Evolutionary conservation across 2,113 vertebrate genomes (phyloP), one percentile per base, ranked within the genome.

Genomic region (Gasterosteus nipponicus): DNA sequence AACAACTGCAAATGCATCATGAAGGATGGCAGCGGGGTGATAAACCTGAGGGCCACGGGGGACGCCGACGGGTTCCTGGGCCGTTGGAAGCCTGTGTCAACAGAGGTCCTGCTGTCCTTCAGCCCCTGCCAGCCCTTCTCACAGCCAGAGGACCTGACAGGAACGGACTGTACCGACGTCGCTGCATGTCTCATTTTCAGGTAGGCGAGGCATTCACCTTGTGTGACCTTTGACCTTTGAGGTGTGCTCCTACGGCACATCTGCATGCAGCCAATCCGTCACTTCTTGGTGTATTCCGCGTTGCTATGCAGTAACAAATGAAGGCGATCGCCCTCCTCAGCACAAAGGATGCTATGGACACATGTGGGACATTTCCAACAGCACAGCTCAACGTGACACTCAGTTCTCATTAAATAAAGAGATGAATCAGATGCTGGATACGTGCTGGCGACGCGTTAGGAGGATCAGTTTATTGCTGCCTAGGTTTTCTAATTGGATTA

Each of bases 1-100:
- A 94, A 89, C 76, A 86, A 57, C 81, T 95, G 94, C 73, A 93
- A 92, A 39, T 94, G 94, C 65, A 91, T 95, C 84, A 89, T 94
- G 94, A 88, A 90, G 84, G 93, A 94, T 2, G 93, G 94, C 7
- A 92, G 91, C 0, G 93, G 94, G 1, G 89, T 93, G 51, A 93
- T 94, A 3, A 91, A 89, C 73, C 85, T 95, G 87, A 84, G 82
- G 0, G 78, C 91, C 0, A 51, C 93, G 80, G 93, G 89, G 3
- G 88, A 91, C 3, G 49, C 73, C 0, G 83, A 89, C 0, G 93
- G 92, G 4, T 93, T 94, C 82, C 77, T 94, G 68, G 83, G 79
- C 11, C 83, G 38, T 5, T 22, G 86, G 68, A 80, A 59, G 29
- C 84, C 76, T 0, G 22, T 93, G 71, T 10, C 60, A 9, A 51